Evolutionary conservation across 2,888 invertebrate genomes (phyloP), one percentile per base, ranked within the genome.

Genomic region (Mesorhabditis sp.): DNA sequence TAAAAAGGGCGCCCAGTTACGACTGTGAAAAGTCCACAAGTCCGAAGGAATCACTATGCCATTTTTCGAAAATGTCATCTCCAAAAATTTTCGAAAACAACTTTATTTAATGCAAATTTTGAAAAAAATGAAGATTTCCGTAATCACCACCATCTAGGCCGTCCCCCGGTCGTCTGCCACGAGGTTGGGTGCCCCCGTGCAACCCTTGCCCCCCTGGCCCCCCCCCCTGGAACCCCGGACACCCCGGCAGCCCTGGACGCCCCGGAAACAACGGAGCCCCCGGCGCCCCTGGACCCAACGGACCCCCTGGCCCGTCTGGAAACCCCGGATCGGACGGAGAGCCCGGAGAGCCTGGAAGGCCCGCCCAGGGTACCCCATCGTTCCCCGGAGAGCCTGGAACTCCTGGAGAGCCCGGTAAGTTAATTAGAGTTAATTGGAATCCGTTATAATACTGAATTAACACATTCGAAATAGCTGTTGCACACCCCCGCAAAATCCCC

Each of bases 111-210:
- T 28, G 28, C 28, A 28, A 28, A 28, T 28, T 28, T 28, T 28
- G 28, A 2, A 28, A 28, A 28, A 28, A 28, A 28, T 28, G 28
- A 28, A 28, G 28, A 28, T 28, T 28, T 28, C 28, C 28, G 28
- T 28, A 28, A 28, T 28, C 28, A 28, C 28, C 28, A 28, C 28
- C 28, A 28, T 28, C 2, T 28, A 15, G 41, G 44, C 70, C 70
- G 84, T 61, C 84, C 84, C 6, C 84, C 84, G 13, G 80, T 84
- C 62, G 83, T 84, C n/a, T 84, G 84, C 69, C 83, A 84, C 72
- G 84, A 84, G 71, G 75, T 83, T 62, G 84, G 65, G 76, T 84
- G 15, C 84, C 84, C 61, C 84, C 84, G 5, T 84, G 84, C 76
- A 84, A 85, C 69, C 82, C 84, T 4, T 85, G 85, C 73, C 83